Evolutionary conservation across 1,140 invertebrate species (phyloP), one percentile per base, ranked within the genome.

Genomic region (Saccostrea glomerata): DNA sequence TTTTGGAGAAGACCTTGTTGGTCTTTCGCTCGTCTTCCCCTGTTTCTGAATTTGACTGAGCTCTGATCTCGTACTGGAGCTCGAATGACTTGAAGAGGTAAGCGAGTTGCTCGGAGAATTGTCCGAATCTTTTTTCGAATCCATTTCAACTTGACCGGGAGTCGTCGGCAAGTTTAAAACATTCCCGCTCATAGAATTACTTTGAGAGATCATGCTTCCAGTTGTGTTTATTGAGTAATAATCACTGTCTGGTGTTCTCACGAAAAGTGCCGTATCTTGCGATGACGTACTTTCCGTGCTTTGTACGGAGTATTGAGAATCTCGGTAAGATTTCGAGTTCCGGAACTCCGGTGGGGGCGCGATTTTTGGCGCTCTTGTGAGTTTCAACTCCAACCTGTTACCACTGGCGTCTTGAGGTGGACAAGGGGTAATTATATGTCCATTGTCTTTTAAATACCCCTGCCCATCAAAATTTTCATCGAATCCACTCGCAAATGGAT

Each of bases 341-440:
- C 89, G 84, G 86, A 86, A 89, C 84, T 91, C 85, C 3, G 93
- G 93, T 12, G 93, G 93, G 5, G 93, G 93, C 58, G 92, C 93
- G 3, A 94, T 87, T 63, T 92, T 93, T 30, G 93, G 93, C 15
- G 86, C 88, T 30, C 89, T 85, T 40, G 58, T 89, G 1, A 91
- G 60, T 30, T 92, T 92, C 7, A 92, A 86, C n/a, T 93, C 92
- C 60, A 92, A 88, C 23, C 90, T 87, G 84, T 91, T 93, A 25
- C 92, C 91, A 47, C 89, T 92, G 4, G 92, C 92, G 86, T 93
- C 93, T 60, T 92, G 91, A 7, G 85, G 60, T 30, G 92, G 92
- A 12, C 91, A 40, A 13, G 93, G 92, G 1, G 91, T 92, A 20
- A 93, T 92, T 25, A 93, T 90, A 30, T 91, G 91, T 15, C 89